phyloP scores from a whole-genome alignment of 2,888 invertebrate genomes.

The Acanthoscelides obtectus region DNA sequence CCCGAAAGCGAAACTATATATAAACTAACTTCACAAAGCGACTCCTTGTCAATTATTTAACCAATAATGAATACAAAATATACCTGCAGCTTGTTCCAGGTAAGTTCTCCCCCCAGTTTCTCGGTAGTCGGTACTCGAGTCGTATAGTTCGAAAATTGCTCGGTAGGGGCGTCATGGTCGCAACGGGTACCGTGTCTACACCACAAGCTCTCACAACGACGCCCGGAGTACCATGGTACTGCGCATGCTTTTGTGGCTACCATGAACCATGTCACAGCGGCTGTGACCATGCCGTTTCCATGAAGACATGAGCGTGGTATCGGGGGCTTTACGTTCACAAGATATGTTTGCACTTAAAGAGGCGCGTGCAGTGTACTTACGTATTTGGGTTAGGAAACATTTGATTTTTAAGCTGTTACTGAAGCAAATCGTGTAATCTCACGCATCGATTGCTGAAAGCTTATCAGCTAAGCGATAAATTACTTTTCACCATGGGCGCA shows the following conservation, averaged over 20 bases:
- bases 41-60: slow-evolving; percentile 17
- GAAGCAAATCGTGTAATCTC: too few relatives aligned
- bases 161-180: neutral
- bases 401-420: too few relatives aligned
- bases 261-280: neutral
- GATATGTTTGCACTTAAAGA: too few relatives aligned
- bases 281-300: too few relatives aligned
- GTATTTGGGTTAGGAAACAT: too few relatives aligned
- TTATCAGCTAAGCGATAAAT: too few relatives aligned
- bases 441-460: too few relatives aligned
- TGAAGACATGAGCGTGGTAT: neutral
- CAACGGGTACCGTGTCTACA: neutral
- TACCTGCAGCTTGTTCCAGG: slow-evolving; percentile 24
- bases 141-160: neutral
- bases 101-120: slow-evolving; percentile 15
- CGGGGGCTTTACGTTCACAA: too few relatives aligned
- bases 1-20: slow-evolving; percentile 7
- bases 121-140: neutral
- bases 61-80: slow-evolving; percentile 23
- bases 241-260: neutral
- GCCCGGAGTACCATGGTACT: neutral
- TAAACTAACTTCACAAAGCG: slow-evolving; percentile 13
- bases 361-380: too few relatives aligned
- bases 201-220: neutral
- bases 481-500: too few relatives aligned